Conservation (phyloP, 2,113 vertebrate species). For the Crotophaga sulcirostris region DNA sequence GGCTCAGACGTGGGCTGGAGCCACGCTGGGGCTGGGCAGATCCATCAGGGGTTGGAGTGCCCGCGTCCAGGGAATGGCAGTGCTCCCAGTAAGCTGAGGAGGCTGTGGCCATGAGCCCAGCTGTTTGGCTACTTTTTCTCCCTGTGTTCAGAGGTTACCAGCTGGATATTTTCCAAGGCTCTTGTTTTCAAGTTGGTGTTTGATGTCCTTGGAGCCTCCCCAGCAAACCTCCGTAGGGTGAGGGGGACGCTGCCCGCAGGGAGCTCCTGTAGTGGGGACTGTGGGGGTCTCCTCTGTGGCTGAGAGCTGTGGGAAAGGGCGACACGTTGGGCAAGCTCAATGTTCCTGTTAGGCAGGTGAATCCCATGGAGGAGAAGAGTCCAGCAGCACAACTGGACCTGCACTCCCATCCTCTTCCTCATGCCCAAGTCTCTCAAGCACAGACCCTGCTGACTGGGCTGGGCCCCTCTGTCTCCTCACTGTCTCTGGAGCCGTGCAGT, state of each 20-base stretch:
- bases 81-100: background rate
- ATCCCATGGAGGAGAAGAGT: background rate
- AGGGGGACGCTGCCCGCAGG: background rate
- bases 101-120: background rate
- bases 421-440: too few species aligned
- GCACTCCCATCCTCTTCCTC: background rate
- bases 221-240: background rate
- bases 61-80: fast-evolving
- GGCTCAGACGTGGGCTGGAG: background rate
- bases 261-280: background rate
- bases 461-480: background rate
- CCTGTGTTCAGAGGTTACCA: background rate
- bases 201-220: background rate
- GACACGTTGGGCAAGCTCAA: background rate
- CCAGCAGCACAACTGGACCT: background rate
- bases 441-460: background rate
- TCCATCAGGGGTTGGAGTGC: background rate
- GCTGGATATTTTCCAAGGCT: background rate
- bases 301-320: background rate
- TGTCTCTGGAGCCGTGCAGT: constrained; percentile 56
- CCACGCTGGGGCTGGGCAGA: background rate
- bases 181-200: background rate
- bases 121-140: background rate
- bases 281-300: background rate
- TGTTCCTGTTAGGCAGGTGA: fast-evolving